Conservation (phyloP, 2,113 vertebrate genomes). For the Hassar affinis region DNA sequence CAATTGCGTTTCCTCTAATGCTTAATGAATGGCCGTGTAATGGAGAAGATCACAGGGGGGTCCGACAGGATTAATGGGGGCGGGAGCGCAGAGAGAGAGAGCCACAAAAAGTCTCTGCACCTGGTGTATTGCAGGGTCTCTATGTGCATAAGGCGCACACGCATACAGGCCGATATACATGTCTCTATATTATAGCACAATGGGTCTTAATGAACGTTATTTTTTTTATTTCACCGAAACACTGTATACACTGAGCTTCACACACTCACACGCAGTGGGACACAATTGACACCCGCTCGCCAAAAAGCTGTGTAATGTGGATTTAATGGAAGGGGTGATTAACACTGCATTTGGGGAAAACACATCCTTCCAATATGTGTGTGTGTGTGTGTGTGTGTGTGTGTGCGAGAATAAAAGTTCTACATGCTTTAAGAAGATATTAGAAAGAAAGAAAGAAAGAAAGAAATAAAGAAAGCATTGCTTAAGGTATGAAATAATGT, state of each 20-base stretch:
- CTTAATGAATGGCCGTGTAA: constrained; percentile 70
- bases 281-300: constrained; percentile 57
- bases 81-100: background rate
- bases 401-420: background rate
- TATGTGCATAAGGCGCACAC: background rate
- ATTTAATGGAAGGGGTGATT: constrained; percentile 53
- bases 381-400: background rate
- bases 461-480: background rate
- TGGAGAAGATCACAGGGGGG: constrained; percentile 72
- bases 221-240: background rate
- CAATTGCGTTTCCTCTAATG: constrained; percentile 70
- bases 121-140: background rate
- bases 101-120: constrained; percentile 21
- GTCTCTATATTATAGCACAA: background rate
- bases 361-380: background rate
- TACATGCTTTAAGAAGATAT: background rate
- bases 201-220: background rate
- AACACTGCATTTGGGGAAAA: constrained; percentile 37
- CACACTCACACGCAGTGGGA: background rate
- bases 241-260: background rate
- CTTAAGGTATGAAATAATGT: no score
- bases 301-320: constrained; percentile 57
- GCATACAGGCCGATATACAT: background rate
- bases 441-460: background rate
- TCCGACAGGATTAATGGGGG: constrained; percentile 65